phyloP scores from a whole-genome alignment of 2,888 invertebrate species.

The Pseudococcus viburni region DNA sequence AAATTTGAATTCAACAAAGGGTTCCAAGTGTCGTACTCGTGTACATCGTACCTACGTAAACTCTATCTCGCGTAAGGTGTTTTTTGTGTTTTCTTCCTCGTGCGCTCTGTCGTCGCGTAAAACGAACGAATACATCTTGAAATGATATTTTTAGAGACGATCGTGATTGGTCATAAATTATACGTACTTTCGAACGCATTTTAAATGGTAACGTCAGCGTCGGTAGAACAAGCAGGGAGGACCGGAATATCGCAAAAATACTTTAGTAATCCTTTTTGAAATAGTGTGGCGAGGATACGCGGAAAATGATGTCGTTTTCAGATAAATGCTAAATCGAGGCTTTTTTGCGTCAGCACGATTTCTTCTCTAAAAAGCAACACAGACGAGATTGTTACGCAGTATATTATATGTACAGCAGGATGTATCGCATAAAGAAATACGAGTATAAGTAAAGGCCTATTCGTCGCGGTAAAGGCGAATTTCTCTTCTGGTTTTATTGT shows the following conservation, averaged over 20 bases:
- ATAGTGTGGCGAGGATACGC: background rate
- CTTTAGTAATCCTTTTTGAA: conserved; percentile 27
- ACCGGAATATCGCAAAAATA: conserved; percentile 13
- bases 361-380: background rate
- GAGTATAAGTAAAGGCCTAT: background rate
- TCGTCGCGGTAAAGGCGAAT: conserved; percentile 28
- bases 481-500: conserved; percentile 1
- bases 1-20: background rate
- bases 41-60: background rate
- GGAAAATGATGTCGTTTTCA: background rate
- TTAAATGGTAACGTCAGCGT: background rate
- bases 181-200: background rate
- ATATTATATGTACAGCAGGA: background rate
- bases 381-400: background rate
- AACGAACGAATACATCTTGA: background rate
- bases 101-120: background rate
- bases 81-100: background rate
- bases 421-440: background rate
- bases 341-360: conserved; percentile 52
- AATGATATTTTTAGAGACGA: conserved; percentile 34
- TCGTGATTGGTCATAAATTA: conserved; percentile 55
- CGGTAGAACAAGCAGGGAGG: background rate
- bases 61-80: background rate
- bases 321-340: conserved; percentile 41
- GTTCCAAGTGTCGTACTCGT: background rate